Base-by-base conservation (phyloP, 2,113 vertebrate species). In the Protomyctophum bolini region DNA sequence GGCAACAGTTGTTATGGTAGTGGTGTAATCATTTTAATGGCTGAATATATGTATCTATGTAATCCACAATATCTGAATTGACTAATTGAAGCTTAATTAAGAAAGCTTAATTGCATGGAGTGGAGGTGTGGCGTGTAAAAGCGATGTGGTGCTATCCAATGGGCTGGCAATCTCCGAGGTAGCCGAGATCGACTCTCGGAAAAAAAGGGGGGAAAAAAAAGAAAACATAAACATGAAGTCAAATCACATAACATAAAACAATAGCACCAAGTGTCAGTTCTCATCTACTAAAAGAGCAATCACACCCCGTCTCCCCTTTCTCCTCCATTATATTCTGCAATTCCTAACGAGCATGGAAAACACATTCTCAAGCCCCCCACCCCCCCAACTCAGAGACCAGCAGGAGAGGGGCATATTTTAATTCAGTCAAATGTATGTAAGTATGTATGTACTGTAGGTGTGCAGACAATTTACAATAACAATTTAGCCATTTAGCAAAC, bases 231-330 rank as follows among this genome's bases (percentile, higher is more conserved):
- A 77, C 70, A 68, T 11, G 33, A 82, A 63, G 75, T 60, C 47
- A 60, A 83, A 68, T 33, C 8, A 68, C 48, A 64, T 74, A 80
- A 92, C 73, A 80, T 68, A 61, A 41, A 90, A 79, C 58, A 82
- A 82, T 94, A 98, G 96, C 95, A 97, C 95, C 95, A 85, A 41
- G 77, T 84, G 83, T 91, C 90, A 86, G 87, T 88, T 83, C 89
- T 84, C 83, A 87, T 79, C 70, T 49, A 50, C 82, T 82, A 73
- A 70, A 41, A 73, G 76, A 74, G 82, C 6, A 10, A 14, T 63
- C 63, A 63, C 77, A 71, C 49, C 14, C 54, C n/a, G 11, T 61
- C 62, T 55, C 77, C 82, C 64, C 80, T 33, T 51, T 69, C 62
- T 58, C 54, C 7, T 12, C 6, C 10, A 64, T 7, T 66, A 73